phyloP scores from a whole-genome alignment of 2,888 invertebrate species.

The Dryobotodes eremita region DNA sequence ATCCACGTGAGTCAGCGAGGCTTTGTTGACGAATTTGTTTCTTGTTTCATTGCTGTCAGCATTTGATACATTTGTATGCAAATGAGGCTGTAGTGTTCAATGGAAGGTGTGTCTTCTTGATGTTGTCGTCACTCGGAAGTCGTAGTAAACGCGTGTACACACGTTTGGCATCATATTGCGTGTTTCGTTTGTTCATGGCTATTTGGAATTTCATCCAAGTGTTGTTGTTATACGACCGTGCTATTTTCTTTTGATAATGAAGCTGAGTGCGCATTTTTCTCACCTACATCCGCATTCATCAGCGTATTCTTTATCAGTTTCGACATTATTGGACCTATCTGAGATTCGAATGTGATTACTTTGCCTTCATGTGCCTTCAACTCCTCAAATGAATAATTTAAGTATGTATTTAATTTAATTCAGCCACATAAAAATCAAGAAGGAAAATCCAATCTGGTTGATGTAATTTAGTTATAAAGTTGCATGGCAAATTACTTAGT shows the following conservation, averaged over 20 bases:
- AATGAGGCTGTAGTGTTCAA: constrained; percentile 73
- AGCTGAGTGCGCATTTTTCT: constrained; percentile 34
- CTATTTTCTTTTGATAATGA: constrained; percentile 65
- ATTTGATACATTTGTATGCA: constrained; percentile 63
- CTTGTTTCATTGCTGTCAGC: constrained; percentile 77
- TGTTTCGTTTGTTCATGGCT: constrained; percentile 73
- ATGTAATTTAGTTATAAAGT: constrained; percentile 75
- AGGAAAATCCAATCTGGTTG: constrained; percentile 54
- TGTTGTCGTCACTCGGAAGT: constrained; percentile 63
- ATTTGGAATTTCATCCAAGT: constrained; percentile 77
- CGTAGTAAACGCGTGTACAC: constrained; percentile 65
- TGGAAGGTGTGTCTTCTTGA: constrained; percentile 76
- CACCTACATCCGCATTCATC: constrained; percentile 30
- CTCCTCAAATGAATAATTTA: neutral
- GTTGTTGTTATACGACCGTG: constrained; percentile 69
- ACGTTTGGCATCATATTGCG: constrained; percentile 74
- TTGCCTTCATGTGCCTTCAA: neutral
- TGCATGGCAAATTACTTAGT: constrained; percentile 60
- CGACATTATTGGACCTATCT: neutral
- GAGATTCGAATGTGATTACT: no score
- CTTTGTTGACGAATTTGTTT: constrained; percentile 56
- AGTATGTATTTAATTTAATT: constrained; percentile 14
- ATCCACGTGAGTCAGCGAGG: constrained; percentile 75
- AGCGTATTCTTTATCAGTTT: constrained; percentile 8
- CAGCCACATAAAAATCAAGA: constrained; percentile 5